Conservation (phyloP, 2,113 vertebrate genomes). For the Muntiacus muntjak region DNA sequence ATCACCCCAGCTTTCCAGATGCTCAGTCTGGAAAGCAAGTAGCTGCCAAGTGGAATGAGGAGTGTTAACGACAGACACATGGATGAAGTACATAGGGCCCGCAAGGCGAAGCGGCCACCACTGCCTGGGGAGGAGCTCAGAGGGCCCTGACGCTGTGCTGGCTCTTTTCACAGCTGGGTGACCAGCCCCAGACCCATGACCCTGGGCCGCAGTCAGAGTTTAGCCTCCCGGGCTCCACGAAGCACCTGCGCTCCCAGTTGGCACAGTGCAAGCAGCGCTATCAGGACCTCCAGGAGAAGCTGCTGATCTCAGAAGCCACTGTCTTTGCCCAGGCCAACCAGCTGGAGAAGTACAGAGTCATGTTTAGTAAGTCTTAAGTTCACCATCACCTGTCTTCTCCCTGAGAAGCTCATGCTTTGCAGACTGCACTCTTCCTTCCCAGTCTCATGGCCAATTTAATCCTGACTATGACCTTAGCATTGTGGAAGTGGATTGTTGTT, state of each 20-base stretch:
- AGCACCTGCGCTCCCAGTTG: constrained; percentile 81
- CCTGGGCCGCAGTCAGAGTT: constrained; percentile 75
- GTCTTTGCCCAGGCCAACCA: constrained; percentile 93
- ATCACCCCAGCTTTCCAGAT: not conserved
- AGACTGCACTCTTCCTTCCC: not conserved
- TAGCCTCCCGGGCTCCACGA: constrained; percentile 65
- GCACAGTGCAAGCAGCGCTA: constrained; percentile 83
- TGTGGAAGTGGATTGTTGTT: not conserved
- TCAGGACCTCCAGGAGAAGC: constrained; percentile 90
- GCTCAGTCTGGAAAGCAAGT: not conserved
- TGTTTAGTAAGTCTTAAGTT: constrained; percentile 85
- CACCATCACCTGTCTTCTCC: not conserved
- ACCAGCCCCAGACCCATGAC: not conserved
- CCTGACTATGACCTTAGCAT: not conserved
- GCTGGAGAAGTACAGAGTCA: constrained; percentile 89
- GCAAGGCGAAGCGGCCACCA: not conserved
- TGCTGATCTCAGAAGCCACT: constrained; percentile 90
- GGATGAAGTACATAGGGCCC: not conserved
- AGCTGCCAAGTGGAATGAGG: not conserved
- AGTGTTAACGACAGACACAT: not conserved
- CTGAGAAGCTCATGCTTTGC: not conserved
- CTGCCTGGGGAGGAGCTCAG: no score
- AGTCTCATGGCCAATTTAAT: not conserved
- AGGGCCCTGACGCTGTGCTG: not conserved
- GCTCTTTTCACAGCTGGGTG: constrained; percentile 11